Percentiles rank a stretch among this genome's conserved stretches.
These are phyloP conservation scores for Ligdia adustata DNA, from an alignment of 2,888 invertebrate species.

Conservation along the genomic window DNA sequence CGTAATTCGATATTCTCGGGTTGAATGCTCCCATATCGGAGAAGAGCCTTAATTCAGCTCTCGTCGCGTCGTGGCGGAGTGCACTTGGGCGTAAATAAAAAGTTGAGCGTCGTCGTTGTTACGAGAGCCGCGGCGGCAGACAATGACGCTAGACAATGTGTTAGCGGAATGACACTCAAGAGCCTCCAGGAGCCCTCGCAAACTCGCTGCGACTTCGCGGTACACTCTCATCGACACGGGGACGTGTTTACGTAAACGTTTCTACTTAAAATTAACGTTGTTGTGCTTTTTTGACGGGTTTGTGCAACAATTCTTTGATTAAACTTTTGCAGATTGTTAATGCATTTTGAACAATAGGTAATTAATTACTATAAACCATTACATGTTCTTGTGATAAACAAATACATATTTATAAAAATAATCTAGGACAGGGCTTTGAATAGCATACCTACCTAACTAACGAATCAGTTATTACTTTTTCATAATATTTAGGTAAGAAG, in stretches of 20 bases:
- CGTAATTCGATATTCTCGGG: constrained; percentile 80
- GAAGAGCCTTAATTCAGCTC: constrained; percentile 80
- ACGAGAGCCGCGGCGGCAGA: constrained; percentile 67
- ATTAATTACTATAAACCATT: no score
- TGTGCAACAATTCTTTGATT: no score
- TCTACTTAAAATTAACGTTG: constrained; percentile 4
- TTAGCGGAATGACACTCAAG: constrained; percentile 73
- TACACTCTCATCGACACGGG: background rate
- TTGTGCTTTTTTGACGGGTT: no score
- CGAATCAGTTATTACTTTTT: no score
- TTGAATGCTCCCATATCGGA: constrained; percentile 83
- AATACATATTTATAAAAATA: no score
- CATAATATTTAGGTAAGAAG: no score
- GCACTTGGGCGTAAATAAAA: constrained; percentile 83
- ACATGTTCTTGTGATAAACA: no score
- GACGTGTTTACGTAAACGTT: constrained; percentile 14
- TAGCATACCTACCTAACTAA: no score
- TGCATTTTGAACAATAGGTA: no score
- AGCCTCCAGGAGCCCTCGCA: constrained; percentile 64
- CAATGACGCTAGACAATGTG: constrained; percentile 80
- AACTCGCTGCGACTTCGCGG: constrained; percentile 48
- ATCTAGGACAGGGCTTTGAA: no score
- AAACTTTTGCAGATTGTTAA: no score
- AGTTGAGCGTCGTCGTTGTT: constrained; percentile 77
- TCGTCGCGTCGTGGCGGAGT: constrained; percentile 70